Evolutionary conservation across 2,113 vertebrate species (phyloP), one percentile per base, ranked within the genome.

Genomic region (Paralichthys olivaceus): DNA sequence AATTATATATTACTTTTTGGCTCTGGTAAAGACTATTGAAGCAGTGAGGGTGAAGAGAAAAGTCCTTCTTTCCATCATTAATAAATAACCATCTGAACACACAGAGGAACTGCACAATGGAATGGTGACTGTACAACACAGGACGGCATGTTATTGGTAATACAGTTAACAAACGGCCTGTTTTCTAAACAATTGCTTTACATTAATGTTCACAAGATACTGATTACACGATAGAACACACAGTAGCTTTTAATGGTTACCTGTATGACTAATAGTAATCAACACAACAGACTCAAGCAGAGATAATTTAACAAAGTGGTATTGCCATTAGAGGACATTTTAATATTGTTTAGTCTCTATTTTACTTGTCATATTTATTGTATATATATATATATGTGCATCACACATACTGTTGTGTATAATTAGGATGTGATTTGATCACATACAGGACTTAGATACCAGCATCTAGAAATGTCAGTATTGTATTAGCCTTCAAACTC

Each of bases 1-100:
- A 82, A 87, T 86, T 71, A 83, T 82, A 59, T 37, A 87, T 79
- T 68, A 29, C 79, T 78, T 80, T 78, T 83, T 58, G 66, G 26
- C 45, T 59, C 67, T 53, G 49, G 59, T 71, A 15, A 65, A 74
- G n/a, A 37, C 40, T 45, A 20, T 58, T 75, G 55, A 67, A 70
- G 58, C 47, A 77, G 75, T 15, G 51, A 63, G 57, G 45, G 65
- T 66, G 54, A 73, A 80, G 29, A 69, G 54, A 77, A 80, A 75
- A 66, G 58, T 40, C 51, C 55, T 65, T 65, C n/a, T 82, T 77
- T 65, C 26, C 58, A 72, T 81, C 67, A 89, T 87, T 72, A 83
- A 84, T 87, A 79, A 87, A 79, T 84, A 62, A 86, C 13, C 13
- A 56, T 74, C 25, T 68, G 45, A 79, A 79, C 47, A 75, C 63